Evolutionary conservation across 2,888 invertebrate species (phyloP).

Genomic region (Luperina nickerlii): DNA sequence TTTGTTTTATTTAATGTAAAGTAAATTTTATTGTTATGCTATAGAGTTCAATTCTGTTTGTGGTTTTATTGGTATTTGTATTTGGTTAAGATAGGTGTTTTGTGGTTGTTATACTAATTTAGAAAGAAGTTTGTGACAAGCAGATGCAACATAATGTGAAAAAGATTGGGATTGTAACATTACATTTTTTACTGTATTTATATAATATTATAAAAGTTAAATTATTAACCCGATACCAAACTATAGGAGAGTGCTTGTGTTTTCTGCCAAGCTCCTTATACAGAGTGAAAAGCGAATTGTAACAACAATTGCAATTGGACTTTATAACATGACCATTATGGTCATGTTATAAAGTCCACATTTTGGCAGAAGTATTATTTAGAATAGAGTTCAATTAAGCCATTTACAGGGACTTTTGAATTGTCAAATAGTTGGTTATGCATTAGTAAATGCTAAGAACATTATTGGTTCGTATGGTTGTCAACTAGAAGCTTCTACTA

Average conservation of each 20-base stretch:
- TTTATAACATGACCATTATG: no score
- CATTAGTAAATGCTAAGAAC: not conserved
- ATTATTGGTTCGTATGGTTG: no score
- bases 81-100: not conserved
- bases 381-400: not conserved
- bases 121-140: constrained; percentile 10
- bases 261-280: constrained; percentile 3
- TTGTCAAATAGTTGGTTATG: not conserved
- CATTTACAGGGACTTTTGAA: not conserved
- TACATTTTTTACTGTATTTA: not conserved
- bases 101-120: constrained; percentile 33
- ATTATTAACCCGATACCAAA: not conserved
- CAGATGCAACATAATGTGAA: constrained; percentile 24
- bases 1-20: no score
- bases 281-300: constrained; percentile 8
- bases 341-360: not conserved
- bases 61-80: constrained; percentile 6
- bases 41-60: constrained; percentile 6
- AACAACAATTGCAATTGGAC: no score
- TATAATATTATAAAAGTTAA: not conserved
- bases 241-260: constrained; percentile 20
- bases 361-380: not conserved
- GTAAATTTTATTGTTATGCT: not conserved
- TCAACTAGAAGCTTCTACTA: not conserved
- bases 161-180: not conserved